Evolutionary conservation across 2,888 invertebrate genomes (phyloP), one percentile per base, ranked within the genome.

Genomic region (Aporophyla lueneburgensis): DNA sequence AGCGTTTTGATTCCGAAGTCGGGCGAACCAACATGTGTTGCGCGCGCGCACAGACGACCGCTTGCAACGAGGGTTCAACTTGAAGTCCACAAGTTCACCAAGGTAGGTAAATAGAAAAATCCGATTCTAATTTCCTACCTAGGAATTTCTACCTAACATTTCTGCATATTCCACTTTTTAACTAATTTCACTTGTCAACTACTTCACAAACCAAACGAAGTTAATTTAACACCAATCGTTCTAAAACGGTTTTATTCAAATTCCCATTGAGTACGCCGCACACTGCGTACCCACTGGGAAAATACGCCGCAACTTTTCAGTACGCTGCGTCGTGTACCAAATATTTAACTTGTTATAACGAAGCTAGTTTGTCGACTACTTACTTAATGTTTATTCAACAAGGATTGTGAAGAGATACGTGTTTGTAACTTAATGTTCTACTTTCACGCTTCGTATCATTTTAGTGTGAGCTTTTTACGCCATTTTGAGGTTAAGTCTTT

Each of bases 201-300:
- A 69, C 12, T 46, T 46, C 6, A 58, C 14, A 59, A 46, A 69
- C 24, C 21, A 10, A 9, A 54, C 21, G 53, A 61, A 21, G 14
- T 9, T 6, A 56, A 80, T 56, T 24, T 0, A 73, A 76, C 49
- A 76, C 43, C 43, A 56, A 66, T 66, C n/a, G 12, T 1, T 61
- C 40, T 68, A 43, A 58, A 65, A 65, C 21, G 43, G 12, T 78
- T 78, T 78, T 51, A 83, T 83, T 68, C 4, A 71, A 80, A 83
- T 83, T 72, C 80, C 72, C 54, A 81, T 83, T 83, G 46, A 69
- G 33, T 61, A 83, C 80, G 84, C 80, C 65, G 59, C 27, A 12
- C 4, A 14, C 59, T 56, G 49, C 33, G 67, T 79, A 53, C 16
- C 21, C 19, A 56, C 19, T 72, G 80, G 80, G 80, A 80, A 73